phyloP scores from a whole-genome alignment of 2,888 invertebrate species.

The Acanthosepion pharaonis region DNA sequence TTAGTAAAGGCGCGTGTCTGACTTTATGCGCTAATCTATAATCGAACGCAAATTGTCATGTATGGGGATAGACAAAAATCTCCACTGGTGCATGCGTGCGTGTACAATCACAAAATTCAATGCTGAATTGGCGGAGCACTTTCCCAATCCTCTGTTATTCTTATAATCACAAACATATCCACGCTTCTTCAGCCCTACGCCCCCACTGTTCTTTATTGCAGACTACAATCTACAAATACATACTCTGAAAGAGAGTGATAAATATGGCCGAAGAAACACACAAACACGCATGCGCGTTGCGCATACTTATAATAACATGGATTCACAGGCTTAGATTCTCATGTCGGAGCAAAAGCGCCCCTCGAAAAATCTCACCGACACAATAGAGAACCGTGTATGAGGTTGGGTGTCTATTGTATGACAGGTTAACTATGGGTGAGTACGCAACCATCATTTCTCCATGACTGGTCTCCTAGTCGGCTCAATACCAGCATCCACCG shows the following conservation, averaged over 20 bases:
- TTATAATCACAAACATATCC: too few species aligned
- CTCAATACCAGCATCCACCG: neutral
- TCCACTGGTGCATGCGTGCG: neutral
- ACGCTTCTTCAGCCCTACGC: too few species aligned
- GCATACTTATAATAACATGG: too few species aligned
- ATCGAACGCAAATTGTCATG: neutral
- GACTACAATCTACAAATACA: too few species aligned
- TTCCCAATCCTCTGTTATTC: neutral
- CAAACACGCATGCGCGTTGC: too few species aligned
- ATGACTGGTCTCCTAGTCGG: conserved; percentile 15
- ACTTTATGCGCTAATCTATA: neutral
- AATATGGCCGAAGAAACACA: too few species aligned
- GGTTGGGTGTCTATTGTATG: neutral
- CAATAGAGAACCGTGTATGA: neutral
- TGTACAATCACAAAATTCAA: neutral
- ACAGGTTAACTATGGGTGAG: too few species aligned
- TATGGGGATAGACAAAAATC: neutral
- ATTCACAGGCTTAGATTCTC: neutral
- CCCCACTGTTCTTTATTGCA: too few species aligned
- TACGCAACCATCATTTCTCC: neutral
- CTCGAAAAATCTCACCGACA: neutral
- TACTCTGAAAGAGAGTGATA: too few species aligned
- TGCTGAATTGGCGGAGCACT: neutral
- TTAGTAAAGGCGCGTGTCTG: neutral
- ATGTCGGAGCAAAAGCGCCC: neutral